phyloP scores from a whole-genome alignment of 1,140 invertebrate genomes.

The Glossosoma conforme region DNA sequence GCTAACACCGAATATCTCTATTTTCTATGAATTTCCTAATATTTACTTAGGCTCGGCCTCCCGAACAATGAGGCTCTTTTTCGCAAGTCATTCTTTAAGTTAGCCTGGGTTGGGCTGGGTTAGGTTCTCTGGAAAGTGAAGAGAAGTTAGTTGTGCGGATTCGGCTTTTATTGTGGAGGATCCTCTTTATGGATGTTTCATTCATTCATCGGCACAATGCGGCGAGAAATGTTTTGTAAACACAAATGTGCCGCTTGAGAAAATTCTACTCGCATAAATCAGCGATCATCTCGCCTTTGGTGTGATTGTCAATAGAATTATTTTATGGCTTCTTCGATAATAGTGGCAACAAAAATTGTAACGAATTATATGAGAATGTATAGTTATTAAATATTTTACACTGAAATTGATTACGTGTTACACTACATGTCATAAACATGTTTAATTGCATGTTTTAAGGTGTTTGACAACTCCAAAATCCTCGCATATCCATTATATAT shows the following conservation, averaged over 20 bases:
- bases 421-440: too few relatives aligned
- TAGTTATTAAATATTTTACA: too few relatives aligned
- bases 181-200: slow-evolving; percentile 30
- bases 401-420: too few relatives aligned
- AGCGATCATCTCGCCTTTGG: slow-evolving; percentile 10
- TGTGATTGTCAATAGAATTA: too few relatives aligned
- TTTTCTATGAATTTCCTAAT: slow-evolving; percentile 25
- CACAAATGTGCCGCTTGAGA: slow-evolving; percentile 29
- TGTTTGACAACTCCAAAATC: too few relatives aligned
- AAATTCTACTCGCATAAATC: slow-evolving; percentile 23
- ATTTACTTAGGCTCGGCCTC: slow-evolving; percentile 26
- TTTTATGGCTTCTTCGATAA: too few relatives aligned
- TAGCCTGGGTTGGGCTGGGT: background rate
- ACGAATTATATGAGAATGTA: too few relatives aligned
- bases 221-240: slow-evolving; percentile 28
- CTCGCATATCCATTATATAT: too few relatives aligned
- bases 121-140: slow-evolving; percentile 13
- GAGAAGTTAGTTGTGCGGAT: slow-evolving; percentile 2
- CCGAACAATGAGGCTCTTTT: slow-evolving; percentile 10
- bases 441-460: too few relatives aligned
- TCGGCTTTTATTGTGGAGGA: slow-evolving; percentile 20
- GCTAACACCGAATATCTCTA: background rate
- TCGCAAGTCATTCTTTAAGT: background rate
- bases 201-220: slow-evolving; percentile 21
- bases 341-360: too few relatives aligned